Conservation (phyloP, 2,888 invertebrate genomes). For the Dasypogon diadema region DNA sequence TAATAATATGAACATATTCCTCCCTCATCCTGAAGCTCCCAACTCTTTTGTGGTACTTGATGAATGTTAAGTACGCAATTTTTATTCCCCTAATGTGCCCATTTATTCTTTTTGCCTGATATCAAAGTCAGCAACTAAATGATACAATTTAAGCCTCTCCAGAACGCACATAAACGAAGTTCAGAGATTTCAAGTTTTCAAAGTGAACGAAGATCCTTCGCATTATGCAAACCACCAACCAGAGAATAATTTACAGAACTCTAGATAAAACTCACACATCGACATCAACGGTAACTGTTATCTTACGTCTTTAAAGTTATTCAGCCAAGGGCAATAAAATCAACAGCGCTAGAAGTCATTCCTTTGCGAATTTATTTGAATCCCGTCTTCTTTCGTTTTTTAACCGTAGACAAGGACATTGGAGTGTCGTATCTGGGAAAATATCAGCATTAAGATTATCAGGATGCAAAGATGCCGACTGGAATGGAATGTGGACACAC, state of each 20-base stretch:
- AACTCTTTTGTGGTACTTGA: constrained; percentile 32
- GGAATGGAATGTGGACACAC: not conserved
- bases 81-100: constrained; percentile 50
- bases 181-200: constrained; percentile 47
- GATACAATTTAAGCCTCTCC: constrained; percentile 46
- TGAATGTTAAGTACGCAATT: constrained; percentile 50
- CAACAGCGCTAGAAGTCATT: constrained; percentile 41
- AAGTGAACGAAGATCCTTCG: constrained; percentile 28
- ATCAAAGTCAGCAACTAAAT: constrained; percentile 46
- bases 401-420: not conserved
- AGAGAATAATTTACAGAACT: constrained; percentile 52
- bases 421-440: constrained; percentile 13
- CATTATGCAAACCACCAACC: constrained; percentile 52
- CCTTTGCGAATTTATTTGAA: constrained; percentile 41
- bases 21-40: not conserved
- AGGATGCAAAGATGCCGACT: constrained; percentile 8
- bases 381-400: constrained; percentile 12
- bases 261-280: constrained; percentile 51
- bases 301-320: constrained; percentile 45
- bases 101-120: constrained; percentile 36
- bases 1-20: constrained; percentile 31
- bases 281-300: constrained; percentile 29
- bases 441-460: constrained; percentile 43
- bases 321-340: constrained; percentile 48
- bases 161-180: constrained; percentile 33